These are phyloP conservation scores for Hirundo rustica DNA, from an alignment of 2,797 vertebrate genomes.

Conservation along the genomic window DNA sequence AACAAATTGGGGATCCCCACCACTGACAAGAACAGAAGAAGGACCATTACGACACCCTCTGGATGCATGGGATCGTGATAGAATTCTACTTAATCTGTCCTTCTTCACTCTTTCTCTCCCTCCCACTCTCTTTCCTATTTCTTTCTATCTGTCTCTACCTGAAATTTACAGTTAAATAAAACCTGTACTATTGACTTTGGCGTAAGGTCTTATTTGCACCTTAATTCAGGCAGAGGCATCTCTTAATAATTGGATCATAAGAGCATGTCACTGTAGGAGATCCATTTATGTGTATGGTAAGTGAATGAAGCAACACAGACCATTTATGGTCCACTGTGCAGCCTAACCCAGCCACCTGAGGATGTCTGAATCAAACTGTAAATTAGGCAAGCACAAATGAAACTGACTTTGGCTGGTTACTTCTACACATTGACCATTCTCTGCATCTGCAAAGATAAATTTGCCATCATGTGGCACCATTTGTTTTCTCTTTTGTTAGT, in stretches of 20 bases:
- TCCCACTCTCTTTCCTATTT: neutral
- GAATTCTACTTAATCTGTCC: neutral
- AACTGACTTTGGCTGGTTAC: neutral
- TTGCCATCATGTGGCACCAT: fast-evolving
- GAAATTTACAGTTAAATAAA: neutral
- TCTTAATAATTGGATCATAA: neutral
- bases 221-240: neutral
- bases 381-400: neutral
- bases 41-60: neutral
- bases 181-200: neutral
- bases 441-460: neutral
- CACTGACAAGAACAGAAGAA: neutral
- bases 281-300: neutral
- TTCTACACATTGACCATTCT: neutral
- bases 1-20: neutral
- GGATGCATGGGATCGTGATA: neutral
- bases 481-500: neutral
- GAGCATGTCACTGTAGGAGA: neutral
- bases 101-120: neutral
- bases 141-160: neutral
- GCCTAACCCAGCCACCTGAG: neutral
- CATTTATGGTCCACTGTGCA: neutral
- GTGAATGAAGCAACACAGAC: neutral
- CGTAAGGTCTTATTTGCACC: neutral
- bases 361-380: neutral